Conservation (phyloP, 2,797 vertebrate species). For the Pseudomugil gertrudae region DNA sequence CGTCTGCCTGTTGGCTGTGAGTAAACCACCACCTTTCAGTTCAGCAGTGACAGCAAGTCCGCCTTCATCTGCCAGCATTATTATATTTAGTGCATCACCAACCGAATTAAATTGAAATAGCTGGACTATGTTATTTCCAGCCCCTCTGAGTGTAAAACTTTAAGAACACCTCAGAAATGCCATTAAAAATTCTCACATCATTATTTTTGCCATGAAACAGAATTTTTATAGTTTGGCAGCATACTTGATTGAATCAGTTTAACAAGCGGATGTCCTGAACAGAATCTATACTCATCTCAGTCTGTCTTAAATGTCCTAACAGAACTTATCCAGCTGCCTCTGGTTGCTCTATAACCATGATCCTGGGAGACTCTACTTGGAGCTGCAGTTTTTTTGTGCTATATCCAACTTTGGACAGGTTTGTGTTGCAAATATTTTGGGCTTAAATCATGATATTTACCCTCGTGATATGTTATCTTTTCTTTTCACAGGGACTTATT, state of each 20-base stretch:
- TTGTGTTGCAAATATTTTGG: constrained; percentile 21
- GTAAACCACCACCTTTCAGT: constrained; percentile 27
- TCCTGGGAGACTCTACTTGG: constrained; percentile 92
- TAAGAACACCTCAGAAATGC: constrained; percentile 2
- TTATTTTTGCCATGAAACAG: background rate
- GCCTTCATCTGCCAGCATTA: constrained; percentile 27
- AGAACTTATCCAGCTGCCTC: constrained; percentile 95
- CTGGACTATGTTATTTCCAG: constrained; percentile 31
- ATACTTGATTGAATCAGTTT: background rate
- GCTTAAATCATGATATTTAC: background rate
- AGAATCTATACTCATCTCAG: background rate
- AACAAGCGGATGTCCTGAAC: background rate
- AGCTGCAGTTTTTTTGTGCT: constrained; percentile 96
- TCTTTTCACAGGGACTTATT: constrained; percentile 88
- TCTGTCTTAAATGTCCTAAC: constrained; percentile 21
- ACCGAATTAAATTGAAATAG: constrained; percentile 31
- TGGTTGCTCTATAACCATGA: constrained; percentile 92
- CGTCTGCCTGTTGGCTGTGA: constrained; percentile 37
- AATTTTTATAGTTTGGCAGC: background rate
- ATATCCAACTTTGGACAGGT: constrained; percentile 97
- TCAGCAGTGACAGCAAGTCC: constrained; percentile 18
- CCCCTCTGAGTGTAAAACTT: constrained; percentile 13
- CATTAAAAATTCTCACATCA: constrained; percentile 73
- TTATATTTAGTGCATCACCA: constrained; percentile 34
- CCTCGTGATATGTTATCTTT: constrained; percentile 9